Evolutionary conservation across 2,888 invertebrate species (phyloP).

Genomic region (Malacosoma neustria): DNA sequence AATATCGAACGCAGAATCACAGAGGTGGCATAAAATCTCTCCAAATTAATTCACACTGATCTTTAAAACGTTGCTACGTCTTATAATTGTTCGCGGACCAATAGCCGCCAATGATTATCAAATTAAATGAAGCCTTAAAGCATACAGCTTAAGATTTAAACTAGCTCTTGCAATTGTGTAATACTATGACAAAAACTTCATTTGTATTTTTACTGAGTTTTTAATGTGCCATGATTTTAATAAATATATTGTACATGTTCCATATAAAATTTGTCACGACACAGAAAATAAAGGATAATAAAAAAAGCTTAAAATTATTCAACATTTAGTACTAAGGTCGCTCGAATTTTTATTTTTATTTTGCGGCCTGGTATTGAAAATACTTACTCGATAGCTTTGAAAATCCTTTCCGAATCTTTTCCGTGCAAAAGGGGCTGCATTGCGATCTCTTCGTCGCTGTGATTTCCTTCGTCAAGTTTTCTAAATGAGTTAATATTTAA

Average conservation of each 20-base stretch:
- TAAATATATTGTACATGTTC: conserved; percentile 14
- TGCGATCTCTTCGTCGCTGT: conserved; percentile 84
- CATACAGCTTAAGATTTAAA: too few relatives aligned
- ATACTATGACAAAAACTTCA: too few relatives aligned
- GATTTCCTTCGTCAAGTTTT: conserved; percentile 51
- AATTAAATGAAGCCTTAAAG: too few relatives aligned
- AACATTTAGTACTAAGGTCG: too few relatives aligned
- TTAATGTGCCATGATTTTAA: conserved; percentile 64
- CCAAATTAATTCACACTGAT: too few relatives aligned
- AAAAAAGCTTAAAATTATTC: conserved; percentile 6
- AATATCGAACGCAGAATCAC: too few relatives aligned
- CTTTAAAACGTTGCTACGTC: too few relatives aligned
- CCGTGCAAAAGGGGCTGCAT: conserved; percentile 81
- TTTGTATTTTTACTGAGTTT: conserved; percentile 18
- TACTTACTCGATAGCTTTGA: conserved; percentile 82
- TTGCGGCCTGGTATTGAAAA: too few relatives aligned
- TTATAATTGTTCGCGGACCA: too few relatives aligned
- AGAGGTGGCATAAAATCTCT: too few relatives aligned
- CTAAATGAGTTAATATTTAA: conserved; percentile 24
- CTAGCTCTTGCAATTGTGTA: conserved; percentile 30
- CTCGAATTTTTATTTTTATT: too few relatives aligned
- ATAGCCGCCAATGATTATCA: too few relatives aligned
- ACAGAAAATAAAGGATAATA: conserved; percentile 17
- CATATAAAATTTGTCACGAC: conserved; percentile 25
- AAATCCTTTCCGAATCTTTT: conserved; percentile 77